Base-by-base conservation (phyloP, 2,797 vertebrate genomes). In the Miichthys miiuy region DNA sequence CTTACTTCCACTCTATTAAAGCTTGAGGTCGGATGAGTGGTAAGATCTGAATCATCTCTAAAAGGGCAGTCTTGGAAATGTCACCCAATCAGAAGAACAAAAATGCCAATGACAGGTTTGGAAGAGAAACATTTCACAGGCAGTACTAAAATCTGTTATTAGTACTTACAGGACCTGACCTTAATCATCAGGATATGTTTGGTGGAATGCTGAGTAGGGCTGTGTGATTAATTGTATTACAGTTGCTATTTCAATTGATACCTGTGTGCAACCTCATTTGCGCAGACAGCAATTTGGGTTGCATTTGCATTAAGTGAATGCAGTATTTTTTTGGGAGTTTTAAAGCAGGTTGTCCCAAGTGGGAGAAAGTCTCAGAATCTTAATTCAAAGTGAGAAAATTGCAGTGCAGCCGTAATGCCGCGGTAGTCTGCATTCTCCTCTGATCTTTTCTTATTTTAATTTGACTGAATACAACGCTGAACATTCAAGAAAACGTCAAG, bases 81-180 rank as follows among this genome's bases (percentile, higher is more conserved):
- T 88, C 83, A 88, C 14, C 72, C 76, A 82, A 83, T 87, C 73
- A 84, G 68, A 78, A n/a, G 47, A 65, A 68, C 57, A 57, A 70
- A 63, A 67, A 77, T 68, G 64, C 13, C 18, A 46, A 72, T 44
- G 44, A 76, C 64, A 56, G 72, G 72, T 68, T 75, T 67, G 57
- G 54, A 67, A 18, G 72, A 77, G 52, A 74, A 72, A 79, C 55
- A 72, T 68, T 77, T 79, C 72, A 57, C 20, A 4, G 58, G 41
- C 47, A 46, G 30, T 27, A 42, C 41, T 21, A 75, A 64, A 70
- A 54, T 60, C 20, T 80, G 58, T 74, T 52, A 57, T 76, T 66
- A 44, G 20, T 8, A 50, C 56, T 58, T 34, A 58, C 17, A 38
- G 47, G 34, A 52, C 16, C 54, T 57, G 57, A 61, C 25, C 34